Evolutionary conservation across 2,888 invertebrate genomes (phyloP).

Genomic region (Bembecia ichneumoniformis): DNA sequence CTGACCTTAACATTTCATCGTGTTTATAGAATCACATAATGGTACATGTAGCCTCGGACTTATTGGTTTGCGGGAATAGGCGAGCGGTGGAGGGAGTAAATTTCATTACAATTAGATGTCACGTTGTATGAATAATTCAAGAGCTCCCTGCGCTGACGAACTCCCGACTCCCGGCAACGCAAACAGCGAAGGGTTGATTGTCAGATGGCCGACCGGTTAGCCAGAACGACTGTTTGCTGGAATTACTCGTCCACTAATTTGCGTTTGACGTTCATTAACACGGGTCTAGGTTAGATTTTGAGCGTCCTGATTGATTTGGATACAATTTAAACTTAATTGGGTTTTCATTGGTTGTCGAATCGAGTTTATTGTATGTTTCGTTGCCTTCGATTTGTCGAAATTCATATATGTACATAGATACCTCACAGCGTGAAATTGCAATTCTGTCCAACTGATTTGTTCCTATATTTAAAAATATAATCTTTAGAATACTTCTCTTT

Average conservation of each 20-base stretch:
- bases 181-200: conserved; percentile 59
- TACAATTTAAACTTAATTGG: background rate
- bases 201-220: conserved; percentile 38
- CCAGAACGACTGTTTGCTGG: conserved; percentile 35
- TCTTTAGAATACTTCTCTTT: too few relatives aligned
- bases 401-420: too few relatives aligned
- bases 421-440: too few relatives aligned
- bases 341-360: background rate
- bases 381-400: too few relatives aligned
- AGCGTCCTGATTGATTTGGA: background rate
- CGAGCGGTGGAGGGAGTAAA: conserved; percentile 45
- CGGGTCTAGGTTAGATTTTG: conserved; percentile 15
- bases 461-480: too few relatives aligned
- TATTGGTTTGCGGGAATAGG: conserved; percentile 1
- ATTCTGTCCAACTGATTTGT: too few relatives aligned
- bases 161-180: conserved; percentile 18
- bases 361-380: background rate
- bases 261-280: conserved; percentile 37
- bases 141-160: conserved; percentile 18
- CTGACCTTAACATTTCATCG: too few relatives aligned
- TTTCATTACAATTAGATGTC: conserved; percentile 70
- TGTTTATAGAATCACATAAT: background rate
- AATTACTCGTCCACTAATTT: conserved; percentile 44
- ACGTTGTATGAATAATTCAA: conserved; percentile 64
- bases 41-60: conserved; percentile 16